A percentile compares a stretch with the other conserved stretches of the same genome.
These are phyloP conservation scores for Ephydatia muelleri DNA, from an alignment of 37 sponge, comb jelly and placozoan species.

Conservation along the genomic window DNA sequence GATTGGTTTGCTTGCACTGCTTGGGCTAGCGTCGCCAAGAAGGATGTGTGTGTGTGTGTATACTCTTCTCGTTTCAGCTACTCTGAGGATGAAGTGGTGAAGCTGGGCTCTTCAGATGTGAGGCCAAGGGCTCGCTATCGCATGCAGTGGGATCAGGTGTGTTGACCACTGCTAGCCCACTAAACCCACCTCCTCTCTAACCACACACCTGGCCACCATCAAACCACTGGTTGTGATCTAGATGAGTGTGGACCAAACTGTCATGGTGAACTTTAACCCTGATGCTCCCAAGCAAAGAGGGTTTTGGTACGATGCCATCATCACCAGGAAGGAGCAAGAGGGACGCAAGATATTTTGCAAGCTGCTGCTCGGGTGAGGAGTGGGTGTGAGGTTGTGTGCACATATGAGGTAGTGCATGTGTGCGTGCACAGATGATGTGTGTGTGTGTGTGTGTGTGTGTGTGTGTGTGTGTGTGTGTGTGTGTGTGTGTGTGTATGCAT, in stretches of 20 bases:
- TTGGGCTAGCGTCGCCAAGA: neutral
- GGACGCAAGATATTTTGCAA: slow-evolving; percentile 37
- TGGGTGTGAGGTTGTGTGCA: neutral
- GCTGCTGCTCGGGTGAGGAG: slow-evolving; percentile 51
- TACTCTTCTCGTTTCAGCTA: slow-evolving; percentile 46
- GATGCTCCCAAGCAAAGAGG: slow-evolving; percentile 82
- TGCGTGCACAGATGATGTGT: neutral
- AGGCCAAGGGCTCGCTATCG: slow-evolving; percentile 72
- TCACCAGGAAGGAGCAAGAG: slow-evolving; percentile 47
- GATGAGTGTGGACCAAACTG: slow-evolving; percentile 30
- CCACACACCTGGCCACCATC: neutral
- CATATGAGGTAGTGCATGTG: neutral
- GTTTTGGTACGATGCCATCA: slow-evolving; percentile 88
- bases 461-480: neutral
- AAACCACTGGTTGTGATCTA: too few species aligned
- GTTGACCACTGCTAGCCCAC: neutral
- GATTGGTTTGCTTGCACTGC: too few species aligned
- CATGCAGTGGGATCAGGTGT: slow-evolving; percentile 72
- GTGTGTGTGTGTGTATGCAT: slow-evolving; percentile 7
- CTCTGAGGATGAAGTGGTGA: slow-evolving; percentile 47
- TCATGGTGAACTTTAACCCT: slow-evolving; percentile 90
- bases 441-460: neutral
- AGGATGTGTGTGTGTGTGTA: slow-evolving; percentile 26
- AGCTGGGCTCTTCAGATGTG: slow-evolving; percentile 36
- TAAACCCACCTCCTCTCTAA: neutral